Conservation (phyloP, 2,888 invertebrate species). For the Escarpia spicata region DNA sequence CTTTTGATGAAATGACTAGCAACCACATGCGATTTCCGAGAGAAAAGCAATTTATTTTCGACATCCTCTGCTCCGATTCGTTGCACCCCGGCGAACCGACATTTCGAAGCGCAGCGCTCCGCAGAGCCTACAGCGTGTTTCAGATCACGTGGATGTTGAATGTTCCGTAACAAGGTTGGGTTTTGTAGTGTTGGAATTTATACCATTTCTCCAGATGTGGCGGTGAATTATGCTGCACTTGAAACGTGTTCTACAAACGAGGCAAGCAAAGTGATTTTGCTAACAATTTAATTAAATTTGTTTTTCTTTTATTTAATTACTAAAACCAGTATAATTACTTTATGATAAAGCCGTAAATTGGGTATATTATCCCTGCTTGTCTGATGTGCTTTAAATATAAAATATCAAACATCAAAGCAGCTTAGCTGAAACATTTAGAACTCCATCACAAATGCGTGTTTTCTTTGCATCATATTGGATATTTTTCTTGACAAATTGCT, state of each 20-base stretch:
- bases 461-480: too few relatives aligned
- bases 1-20: not conserved
- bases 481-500: too few relatives aligned
- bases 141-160: not conserved
- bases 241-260: not conserved
- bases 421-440: too few relatives aligned
- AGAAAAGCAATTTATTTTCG: constrained; percentile 1
- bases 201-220: not conserved
- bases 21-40: constrained; percentile 1
- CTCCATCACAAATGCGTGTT: too few relatives aligned
- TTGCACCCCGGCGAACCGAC: not conserved
- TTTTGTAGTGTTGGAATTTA: not conserved
- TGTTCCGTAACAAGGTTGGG: not conserved
- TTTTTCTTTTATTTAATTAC: not conserved
- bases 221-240: not conserved
- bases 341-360: not conserved
- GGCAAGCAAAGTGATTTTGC: not conserved
- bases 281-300: not conserved
- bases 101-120: not conserved
- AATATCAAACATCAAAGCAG: not conserved
- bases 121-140: not conserved
- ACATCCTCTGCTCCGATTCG: not conserved
- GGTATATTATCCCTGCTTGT: not conserved
- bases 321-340: not conserved
- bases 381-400: not conserved